Evolutionary conservation across 2,113 vertebrate species (phyloP).

Genomic region (Arvicanthis niloticus): DNA sequence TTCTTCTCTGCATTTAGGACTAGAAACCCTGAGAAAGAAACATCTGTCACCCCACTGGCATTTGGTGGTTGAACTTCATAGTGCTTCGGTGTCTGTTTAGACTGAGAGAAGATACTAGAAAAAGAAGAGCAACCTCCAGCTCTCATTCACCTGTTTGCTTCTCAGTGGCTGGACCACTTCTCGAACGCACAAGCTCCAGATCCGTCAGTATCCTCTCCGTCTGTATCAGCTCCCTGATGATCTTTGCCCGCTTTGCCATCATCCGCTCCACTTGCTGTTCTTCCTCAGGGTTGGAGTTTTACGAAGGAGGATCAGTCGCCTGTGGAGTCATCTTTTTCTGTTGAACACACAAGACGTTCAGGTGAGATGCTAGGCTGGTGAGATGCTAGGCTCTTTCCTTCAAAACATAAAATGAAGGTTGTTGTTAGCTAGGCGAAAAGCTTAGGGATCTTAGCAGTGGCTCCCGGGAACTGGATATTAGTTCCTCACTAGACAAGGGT

Average conservation of each 20-base stretch:
- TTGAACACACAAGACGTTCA: constrained; percentile 47
- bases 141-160: constrained; percentile 89
- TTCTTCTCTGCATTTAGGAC: no score
- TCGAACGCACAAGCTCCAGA: constrained; percentile 94
- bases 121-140: fast-evolving
- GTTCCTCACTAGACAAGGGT: background rate
- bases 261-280: constrained; percentile 87
- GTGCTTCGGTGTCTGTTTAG: background rate
- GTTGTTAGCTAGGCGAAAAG: background rate
- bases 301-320: constrained; percentile 76
- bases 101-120: background rate
- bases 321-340: constrained; percentile 96
- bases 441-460: background rate
- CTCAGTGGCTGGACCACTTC: constrained; percentile 95
- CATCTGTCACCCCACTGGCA: background rate
- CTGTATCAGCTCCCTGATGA: constrained; percentile 95
- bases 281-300: constrained; percentile 84
- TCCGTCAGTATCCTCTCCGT: constrained; percentile 94
- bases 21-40: background rate
- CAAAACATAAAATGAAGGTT: background rate
- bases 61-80: background rate
- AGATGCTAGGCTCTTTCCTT: constrained; percentile 3
- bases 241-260: constrained; percentile 93
- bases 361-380: constrained; percentile 40
- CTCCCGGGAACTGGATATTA: background rate